A percentile compares a stretch with the other conserved stretches of the same genome.
Conservation (phyloP, 2,888 invertebrate genomes). For the Archips xylosteana region DNA sequence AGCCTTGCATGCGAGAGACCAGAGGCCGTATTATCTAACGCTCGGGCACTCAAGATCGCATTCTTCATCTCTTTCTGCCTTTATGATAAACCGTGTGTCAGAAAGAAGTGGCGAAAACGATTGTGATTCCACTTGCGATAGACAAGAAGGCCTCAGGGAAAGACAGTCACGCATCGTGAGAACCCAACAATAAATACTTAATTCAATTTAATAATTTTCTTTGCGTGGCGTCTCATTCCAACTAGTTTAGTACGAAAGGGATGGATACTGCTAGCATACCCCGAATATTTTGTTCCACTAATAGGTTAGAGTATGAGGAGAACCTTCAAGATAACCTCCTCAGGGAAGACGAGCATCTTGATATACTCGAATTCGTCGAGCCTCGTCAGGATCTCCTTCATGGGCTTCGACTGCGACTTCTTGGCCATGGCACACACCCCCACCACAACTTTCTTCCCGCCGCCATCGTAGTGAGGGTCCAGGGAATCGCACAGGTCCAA, state of each 20-base stretch:
- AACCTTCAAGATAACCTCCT: constrained; percentile 97
- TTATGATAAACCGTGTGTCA: too few relatives aligned
- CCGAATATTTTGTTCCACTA: constrained; percentile 77
- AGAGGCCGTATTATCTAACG: too few relatives aligned
- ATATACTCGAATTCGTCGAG: constrained; percentile 98
- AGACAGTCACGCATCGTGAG: not conserved
- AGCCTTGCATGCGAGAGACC: too few relatives aligned
- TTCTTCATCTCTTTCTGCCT: too few relatives aligned
- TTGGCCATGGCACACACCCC: constrained; percentile 99
- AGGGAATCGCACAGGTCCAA: constrained; percentile 90
- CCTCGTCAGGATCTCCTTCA: constrained; percentile 98
- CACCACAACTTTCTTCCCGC: constrained; percentile 96
- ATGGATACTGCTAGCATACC: constrained; percentile 29
- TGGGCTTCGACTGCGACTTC: constrained; percentile 99
- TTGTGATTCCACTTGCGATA: too few relatives aligned
- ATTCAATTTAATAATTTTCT: not conserved
- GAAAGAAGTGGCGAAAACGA: too few relatives aligned
- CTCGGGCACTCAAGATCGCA: too few relatives aligned
- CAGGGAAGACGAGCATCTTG: constrained; percentile 97
- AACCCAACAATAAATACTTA: not conserved
- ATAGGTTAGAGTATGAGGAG: constrained; percentile 79
- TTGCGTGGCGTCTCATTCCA: not conserved
- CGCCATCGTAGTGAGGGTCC: constrained; percentile 87
- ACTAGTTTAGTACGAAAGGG: not conserved
- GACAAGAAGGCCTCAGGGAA: not conserved